A percentile compares a stretch with the other conserved stretches of the same genome.
phyloP scores from a whole-genome alignment of 2,888 invertebrate species.

The Stenodema calcarata region DNA sequence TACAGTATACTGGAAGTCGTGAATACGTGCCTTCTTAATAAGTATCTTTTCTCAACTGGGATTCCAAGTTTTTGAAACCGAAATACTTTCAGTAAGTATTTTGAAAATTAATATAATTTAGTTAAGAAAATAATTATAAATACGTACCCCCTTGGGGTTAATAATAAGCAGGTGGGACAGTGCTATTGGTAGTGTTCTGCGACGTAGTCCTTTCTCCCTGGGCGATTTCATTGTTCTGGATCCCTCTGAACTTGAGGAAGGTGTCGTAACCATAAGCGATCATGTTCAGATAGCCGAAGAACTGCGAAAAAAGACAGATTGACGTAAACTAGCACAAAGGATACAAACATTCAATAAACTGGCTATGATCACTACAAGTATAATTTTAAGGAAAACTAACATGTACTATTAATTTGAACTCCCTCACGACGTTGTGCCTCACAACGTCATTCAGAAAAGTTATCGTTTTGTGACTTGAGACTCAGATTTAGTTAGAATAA shows the following conservation, averaged over 20 bases:
- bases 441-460: too few species aligned
- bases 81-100: neutral
- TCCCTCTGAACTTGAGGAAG: conserved; percentile 76
- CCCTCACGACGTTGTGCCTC: too few species aligned
- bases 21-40: too few species aligned
- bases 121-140: neutral
- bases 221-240: conserved; percentile 72
- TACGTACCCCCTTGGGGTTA: neutral
- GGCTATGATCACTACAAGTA: too few species aligned
- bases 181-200: conserved; percentile 68
- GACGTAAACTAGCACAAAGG: neutral
- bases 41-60: neutral
- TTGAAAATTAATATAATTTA: neutral
- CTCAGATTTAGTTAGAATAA: too few species aligned
- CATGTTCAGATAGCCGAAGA: conserved; percentile 86
- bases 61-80: neutral
- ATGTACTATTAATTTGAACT: too few species aligned
- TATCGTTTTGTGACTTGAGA: too few species aligned
- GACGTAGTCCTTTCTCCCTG: conserved; percentile 69
- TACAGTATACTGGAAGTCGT: too few species aligned
- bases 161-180: conserved; percentile 61
- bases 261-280: conserved; percentile 79
- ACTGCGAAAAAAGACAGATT: conserved; percentile 66
- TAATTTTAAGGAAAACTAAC: too few species aligned
- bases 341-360: neutral